Evolutionary conservation across 2,113 vertebrate species (phyloP).

Genomic region (Sylvilagus bachmani): DNA sequence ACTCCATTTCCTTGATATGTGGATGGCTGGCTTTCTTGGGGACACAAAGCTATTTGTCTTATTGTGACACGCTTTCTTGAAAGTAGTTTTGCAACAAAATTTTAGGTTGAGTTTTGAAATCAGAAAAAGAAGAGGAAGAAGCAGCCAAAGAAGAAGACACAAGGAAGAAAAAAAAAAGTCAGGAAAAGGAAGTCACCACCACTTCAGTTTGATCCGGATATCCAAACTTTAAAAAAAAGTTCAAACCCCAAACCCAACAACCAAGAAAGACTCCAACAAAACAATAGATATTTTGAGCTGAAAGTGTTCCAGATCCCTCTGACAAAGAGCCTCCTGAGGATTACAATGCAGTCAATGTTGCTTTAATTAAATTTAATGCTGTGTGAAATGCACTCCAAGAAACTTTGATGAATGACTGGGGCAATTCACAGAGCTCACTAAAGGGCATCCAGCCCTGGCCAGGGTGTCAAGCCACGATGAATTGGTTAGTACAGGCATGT

Average conservation of each 20-base stretch:
- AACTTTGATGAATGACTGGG: conserved; percentile 94
- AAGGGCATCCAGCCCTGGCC: conserved; percentile 92
- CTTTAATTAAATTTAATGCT: conserved; percentile 97
- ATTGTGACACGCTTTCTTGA: not conserved
- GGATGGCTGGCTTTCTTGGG: not conserved
- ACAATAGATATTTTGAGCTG: conserved; percentile 89
- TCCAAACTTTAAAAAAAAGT: conserved; percentile 52
- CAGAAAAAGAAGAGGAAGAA: conserved; percentile 18
- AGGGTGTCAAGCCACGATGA: conserved; percentile 92
- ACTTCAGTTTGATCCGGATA: conserved; percentile 81
- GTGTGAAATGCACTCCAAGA: conserved; percentile 93
- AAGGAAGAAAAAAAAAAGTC: conserved; percentile 63
- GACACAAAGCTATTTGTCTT: not conserved
- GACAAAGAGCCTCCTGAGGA: conserved; percentile 92
- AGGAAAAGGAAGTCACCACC: conserved; percentile 51
- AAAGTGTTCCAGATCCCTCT: conserved; percentile 89
- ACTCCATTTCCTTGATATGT: not conserved
- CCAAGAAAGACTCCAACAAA: conserved; percentile 79
- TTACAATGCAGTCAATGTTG: conserved; percentile 93
- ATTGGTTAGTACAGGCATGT: conserved; percentile 94
- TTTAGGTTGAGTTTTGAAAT: not conserved
- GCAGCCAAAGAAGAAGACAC: not conserved
- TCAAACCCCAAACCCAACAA: conserved; percentile 60
- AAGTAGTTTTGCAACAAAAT: not conserved
- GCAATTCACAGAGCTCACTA: conserved; percentile 92